Evolutionary conservation across 2,113 vertebrate genomes (phyloP).

Genomic region (Micromys minutus): DNA sequence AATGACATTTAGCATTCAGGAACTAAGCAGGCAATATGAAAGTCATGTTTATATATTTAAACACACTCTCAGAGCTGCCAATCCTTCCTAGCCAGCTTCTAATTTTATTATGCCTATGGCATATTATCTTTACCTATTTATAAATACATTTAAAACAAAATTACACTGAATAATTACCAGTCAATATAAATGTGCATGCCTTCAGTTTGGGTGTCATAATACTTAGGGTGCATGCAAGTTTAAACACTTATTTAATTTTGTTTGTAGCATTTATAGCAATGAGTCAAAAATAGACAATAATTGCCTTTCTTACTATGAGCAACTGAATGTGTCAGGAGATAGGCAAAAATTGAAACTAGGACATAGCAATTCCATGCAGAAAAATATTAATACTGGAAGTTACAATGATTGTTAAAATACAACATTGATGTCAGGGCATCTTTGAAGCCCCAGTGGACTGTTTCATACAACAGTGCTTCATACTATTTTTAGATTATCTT

Average conservation of each 20-base stretch:
- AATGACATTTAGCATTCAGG: constrained; percentile 11
- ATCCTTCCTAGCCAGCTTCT: neutral
- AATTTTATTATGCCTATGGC: neutral
- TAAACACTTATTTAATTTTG: neutral
- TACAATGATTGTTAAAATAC: neutral
- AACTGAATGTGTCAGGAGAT: neutral
- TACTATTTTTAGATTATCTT: neutral
- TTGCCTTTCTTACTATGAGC: neutral
- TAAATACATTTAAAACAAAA: neutral
- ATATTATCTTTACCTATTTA: neutral
- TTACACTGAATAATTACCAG: neutral
- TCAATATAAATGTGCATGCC: neutral
- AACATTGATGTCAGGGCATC: neutral
- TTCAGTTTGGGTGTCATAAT: neutral
- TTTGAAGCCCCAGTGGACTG: neutral
- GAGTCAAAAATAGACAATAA: neutral
- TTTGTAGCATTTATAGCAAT: neutral
- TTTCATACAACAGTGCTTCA: neutral
- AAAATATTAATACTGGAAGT: neutral
- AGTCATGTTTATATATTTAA: neutral
- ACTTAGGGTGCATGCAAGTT: neutral
- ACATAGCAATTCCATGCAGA: neutral
- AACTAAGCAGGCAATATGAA: neutral
- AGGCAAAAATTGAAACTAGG: neutral
- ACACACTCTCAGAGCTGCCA: neutral